Evolutionary conservation across 1,140 invertebrate species (phyloP).

Genomic region (Ooceraea biroi): DNA sequence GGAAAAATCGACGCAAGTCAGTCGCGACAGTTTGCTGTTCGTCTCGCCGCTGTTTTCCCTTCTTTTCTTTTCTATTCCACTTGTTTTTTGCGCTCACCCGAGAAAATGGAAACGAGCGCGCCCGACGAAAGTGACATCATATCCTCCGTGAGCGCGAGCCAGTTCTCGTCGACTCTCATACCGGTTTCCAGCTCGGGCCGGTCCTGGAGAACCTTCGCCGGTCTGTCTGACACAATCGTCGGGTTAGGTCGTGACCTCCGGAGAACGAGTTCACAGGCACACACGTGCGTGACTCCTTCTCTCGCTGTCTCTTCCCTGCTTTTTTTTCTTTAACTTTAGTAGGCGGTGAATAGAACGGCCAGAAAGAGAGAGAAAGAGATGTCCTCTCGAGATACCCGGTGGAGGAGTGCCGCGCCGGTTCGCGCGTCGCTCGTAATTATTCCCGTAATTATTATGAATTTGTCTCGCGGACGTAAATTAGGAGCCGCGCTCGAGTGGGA

Average conservation of each 20-base stretch:
- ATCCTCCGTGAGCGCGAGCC: constrained; percentile 30
- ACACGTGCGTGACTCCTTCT: background rate
- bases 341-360: background rate
- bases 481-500: background rate
- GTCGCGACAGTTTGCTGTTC: constrained; percentile 27
- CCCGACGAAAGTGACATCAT: constrained; percentile 51
- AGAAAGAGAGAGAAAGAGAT: background rate
- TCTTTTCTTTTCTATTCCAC: background rate
- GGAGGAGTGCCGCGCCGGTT: background rate
- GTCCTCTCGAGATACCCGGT: background rate
- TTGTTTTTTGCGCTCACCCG: background rate
- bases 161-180: constrained; percentile 51
- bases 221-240: constrained; percentile 12
- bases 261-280: constrained; percentile 10
- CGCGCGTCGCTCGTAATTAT: background rate
- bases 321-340: background rate
- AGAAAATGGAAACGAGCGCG: background rate
- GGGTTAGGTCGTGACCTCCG: constrained; percentile 26
- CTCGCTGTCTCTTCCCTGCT: background rate
- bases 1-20: constrained; percentile 23
- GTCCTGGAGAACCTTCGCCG: constrained; percentile 25
- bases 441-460: constrained; percentile 23
- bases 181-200: constrained; percentile 29
- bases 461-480: constrained; percentile 1
- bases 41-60: constrained; percentile 7